Evolutionary conservation across 2,888 invertebrate genomes (phyloP), one percentile per base, ranked within the genome.

Genomic region (Caenorhabditis parvicauda): DNA sequence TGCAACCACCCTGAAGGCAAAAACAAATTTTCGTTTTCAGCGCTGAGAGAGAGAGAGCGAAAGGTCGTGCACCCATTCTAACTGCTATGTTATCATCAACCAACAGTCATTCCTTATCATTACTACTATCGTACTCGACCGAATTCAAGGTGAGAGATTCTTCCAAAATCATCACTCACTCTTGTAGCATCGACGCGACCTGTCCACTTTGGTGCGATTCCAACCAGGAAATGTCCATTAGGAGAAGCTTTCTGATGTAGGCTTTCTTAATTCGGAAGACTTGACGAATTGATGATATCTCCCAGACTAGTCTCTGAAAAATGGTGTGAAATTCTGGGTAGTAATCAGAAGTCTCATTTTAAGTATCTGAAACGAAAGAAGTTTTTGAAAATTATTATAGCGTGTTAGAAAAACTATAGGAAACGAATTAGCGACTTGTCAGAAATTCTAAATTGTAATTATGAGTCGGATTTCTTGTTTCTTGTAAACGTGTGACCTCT

Each of bases 161-260:
- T 25, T 43, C 35, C 38, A 48, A 38, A 43, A 17, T 29, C 42
- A 32, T 27, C 12, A 56, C 75, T 59, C 39, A 78, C 79, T 79
- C 79, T 56, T 79, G 76, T 28, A 79, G 61, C 67, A 72, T 76
- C 28, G 72, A 60, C 27, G 79, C 79, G 5, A 79, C 76, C 42
- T 79, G 76, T 12, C 79, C 79, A 47, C 73, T 73, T 49, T 79
- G 77, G 12, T 72, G 43, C 24, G 76, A 76, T 58, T 79, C 79
- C 52, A 79, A 56, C 78, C 78, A 79, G 1, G 77, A 67, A n/a
- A 79, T 71, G 53, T 79, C 79, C 79, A 79, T 79, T 49, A 76
- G 63, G 12, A 79, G 63, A 39, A 79, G 50, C 54, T 79, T 79
- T 27, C 68, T 51, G 43, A 79, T 72, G 57, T 79, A 79, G 19